Base-by-base conservation (phyloP, 64 coral and sea anemone genomes). In the Actinia equina region DNA sequence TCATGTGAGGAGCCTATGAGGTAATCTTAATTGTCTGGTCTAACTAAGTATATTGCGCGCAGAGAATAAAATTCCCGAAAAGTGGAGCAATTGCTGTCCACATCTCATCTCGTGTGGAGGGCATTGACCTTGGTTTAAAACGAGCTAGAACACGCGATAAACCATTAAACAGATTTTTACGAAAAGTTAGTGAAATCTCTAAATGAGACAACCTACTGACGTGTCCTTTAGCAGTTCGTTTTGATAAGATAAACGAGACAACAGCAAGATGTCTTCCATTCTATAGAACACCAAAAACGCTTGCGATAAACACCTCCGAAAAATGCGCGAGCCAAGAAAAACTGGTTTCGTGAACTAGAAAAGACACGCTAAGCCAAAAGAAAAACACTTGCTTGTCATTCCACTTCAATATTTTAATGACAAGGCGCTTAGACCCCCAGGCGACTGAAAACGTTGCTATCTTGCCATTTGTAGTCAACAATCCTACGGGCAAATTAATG, bases 401-500 rank as follows among this genome's bases (percentile, higher is more conserved):
- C 23, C 13, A 41, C 3, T 4, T 14, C n/a, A 25, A 17, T 49
- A 46, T 81, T 52, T 81, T n/a, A 44, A n/a, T 81, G 78, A 81
- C 78, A 81, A 81, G 42, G 42, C 30, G 12, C 22, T 74, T 52
- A 81, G 78, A 52, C 78, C 78, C 78, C 15, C 78, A 49, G 78
- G 78, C 78, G 78, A 52, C 45, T 81, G 13, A 18, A 52, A 5
- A 81, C 17, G 78, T 18, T 81, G 78, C 49, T 81, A 49, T 81
- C 43, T 52, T 81, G 78, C 43, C 43, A 81, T n/a, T 79, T 81
- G 78, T 25, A 81, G 78, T 52, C 78, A 81, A 44, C 15, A 49
- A 81, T 81, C 78, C 49, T 52, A n/a, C 44, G 7, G 49, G 62
- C 44, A 51, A 81, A 52, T 52, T 1, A 18, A 3, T 18, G 43